These are phyloP conservation scores for Sipunculus nudus DNA, from an alignment of 2,888 invertebrate species.

Conservation along the genomic window DNA sequence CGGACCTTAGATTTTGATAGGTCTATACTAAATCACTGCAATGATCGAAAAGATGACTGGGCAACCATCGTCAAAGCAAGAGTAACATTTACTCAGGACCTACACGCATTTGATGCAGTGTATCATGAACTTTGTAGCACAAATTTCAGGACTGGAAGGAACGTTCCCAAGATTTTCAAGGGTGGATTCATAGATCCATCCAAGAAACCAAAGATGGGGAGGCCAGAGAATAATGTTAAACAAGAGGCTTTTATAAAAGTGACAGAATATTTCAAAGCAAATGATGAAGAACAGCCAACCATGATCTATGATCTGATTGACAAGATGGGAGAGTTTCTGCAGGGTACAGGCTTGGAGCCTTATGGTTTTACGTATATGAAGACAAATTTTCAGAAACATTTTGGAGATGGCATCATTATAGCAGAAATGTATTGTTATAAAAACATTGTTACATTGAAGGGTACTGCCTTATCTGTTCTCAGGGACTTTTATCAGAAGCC, in stretches of 20 bases:
- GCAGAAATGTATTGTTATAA: slow-evolving; percentile 31
- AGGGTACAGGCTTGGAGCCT: not conserved
- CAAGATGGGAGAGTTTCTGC: slow-evolving; percentile 1
- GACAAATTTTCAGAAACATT: slow-evolving; percentile 32
- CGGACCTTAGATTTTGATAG: no score
- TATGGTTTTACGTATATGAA: slow-evolving; percentile 34
- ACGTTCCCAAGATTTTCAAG: not conserved
- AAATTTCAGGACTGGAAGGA: slow-evolving; percentile 7
- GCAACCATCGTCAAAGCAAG: not conserved
- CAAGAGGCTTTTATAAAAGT: slow-evolving; percentile 11
- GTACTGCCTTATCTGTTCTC: slow-evolving; percentile 30
- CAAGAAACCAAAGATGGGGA: not conserved
- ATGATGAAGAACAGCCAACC: slow-evolving; percentile 17
- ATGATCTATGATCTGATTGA: not conserved
- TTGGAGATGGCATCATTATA: slow-evolving; percentile 34
- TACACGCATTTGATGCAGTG: slow-evolving; percentile 10
- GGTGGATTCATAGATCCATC: no score
- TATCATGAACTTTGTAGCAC: slow-evolving; percentile 13
- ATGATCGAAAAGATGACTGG: slow-evolving; percentile 5
- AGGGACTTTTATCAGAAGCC: slow-evolving; percentile 21
- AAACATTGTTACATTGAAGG: slow-evolving; percentile 38
- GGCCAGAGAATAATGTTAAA: not conserved
- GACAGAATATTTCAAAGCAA: slow-evolving; percentile 5
- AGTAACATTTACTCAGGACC: slow-evolving; percentile 1
- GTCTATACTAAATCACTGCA: no score